Base-by-base conservation (phyloP, 2,888 invertebrate genomes). In the Microctonus brassicae region DNA sequence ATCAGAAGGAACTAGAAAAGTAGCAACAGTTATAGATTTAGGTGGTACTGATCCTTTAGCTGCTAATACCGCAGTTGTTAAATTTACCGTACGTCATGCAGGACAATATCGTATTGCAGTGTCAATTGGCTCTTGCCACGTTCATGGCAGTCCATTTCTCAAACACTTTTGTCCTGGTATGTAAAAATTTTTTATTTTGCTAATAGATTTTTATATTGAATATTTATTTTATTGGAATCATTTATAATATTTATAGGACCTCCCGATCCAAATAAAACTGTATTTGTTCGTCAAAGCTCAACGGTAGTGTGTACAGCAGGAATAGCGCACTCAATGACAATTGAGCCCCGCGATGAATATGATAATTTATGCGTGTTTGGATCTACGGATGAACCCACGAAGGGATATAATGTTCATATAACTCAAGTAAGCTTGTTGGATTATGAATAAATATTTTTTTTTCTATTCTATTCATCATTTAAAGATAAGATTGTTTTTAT, bases 281-380 rank as follows among this genome's bases (percentile, higher is more conserved):
- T 94, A 22, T 95, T 97, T 84, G 92, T 94, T 81, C 91, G 94
- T 77, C 94, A 94, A 82, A 94, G 94, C 79, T 94, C 94, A 74
- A 95, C 95, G 39, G 94, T 96, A 33, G 94, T 96, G 72, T 95
- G 95, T 88, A 94, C 94, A 61, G 93, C 93, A 7, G 93, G 92
- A 53, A 90, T 93, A 65, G 91, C 94, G 58, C 94, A 95, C 82
- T 88, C 92, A 67, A 90, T 97, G 86, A 93, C 93, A 85, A 92
- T 97, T 82, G 96, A 96, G 85, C 97, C 97, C n/a, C 90, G 97
- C 73, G 97, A 97, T 89, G 94, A 94, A 86, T 97, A 94, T 88
- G 95, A 95, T 84, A 97, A 97, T 88, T 89, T 93, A n/a, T 95
- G 95, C 81, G 86, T 89, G 76, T 93, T 92, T 81, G 89, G 90